These are phyloP conservation scores for Philereme transversata DNA, from an alignment of 2,888 invertebrate genomes.

Conservation along the genomic window DNA sequence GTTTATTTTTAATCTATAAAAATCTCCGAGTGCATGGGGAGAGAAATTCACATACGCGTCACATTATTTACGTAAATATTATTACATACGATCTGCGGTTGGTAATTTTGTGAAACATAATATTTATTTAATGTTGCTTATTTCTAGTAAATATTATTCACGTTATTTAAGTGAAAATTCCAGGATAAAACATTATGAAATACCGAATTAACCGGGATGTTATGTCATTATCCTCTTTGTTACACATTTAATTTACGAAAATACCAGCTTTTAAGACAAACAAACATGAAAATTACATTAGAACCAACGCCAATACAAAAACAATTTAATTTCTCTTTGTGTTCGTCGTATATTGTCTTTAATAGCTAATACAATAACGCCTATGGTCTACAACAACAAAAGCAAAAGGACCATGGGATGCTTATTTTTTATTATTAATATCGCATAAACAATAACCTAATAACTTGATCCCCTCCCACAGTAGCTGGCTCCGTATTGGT, in stretches of 20 bases:
- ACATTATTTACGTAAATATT: background rate
- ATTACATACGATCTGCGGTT: background rate
- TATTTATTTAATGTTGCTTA: background rate
- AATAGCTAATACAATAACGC: constrained; percentile 59
- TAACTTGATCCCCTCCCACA: constrained; percentile 78
- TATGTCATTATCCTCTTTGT: constrained; percentile 17
- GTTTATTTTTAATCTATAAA: constrained; percentile 49
- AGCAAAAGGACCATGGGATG: constrained; percentile 54
- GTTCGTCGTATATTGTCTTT: constrained; percentile 60
- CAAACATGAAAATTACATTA: constrained; percentile 69
- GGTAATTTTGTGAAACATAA: constrained; percentile 1
- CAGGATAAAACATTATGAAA: constrained; percentile 10
- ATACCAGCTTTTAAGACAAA: constrained; percentile 47
- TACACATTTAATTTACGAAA: constrained; percentile 13
- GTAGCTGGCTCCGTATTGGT: constrained; percentile 74
- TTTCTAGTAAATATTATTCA: background rate
- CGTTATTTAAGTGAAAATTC: background rate
- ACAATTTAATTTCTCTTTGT: constrained; percentile 71
- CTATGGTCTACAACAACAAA: constrained; percentile 66
- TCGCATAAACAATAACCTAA: constrained; percentile 82
- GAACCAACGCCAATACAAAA: constrained; percentile 58
- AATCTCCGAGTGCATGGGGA: constrained; percentile 33
- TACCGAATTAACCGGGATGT: constrained; percentile 2
- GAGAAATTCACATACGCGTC: constrained; percentile 1
- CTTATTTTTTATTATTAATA: constrained; percentile 81